Base-by-base conservation (phyloP, 2,797 vertebrate genomes). In the Dermochelys coriacea region DNA sequence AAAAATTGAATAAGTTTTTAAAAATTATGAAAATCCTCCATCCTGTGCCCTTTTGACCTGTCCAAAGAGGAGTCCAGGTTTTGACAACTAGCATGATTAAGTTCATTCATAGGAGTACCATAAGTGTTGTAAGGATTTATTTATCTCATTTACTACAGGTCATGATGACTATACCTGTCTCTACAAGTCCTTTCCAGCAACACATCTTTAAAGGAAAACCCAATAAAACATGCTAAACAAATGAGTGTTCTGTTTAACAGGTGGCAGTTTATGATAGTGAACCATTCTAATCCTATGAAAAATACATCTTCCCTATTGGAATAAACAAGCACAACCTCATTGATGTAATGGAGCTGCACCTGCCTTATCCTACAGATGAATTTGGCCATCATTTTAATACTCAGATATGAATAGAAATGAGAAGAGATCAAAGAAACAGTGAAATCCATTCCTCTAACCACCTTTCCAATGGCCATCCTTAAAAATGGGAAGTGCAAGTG, bases 191-290 rank as follows among this genome's bases (percentile, higher is more conserved):
- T 83, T 29, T 90, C 5, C 64, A 1, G 2, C 59, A 47, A 25
- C 8, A 6, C 16, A 4, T 3, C 57, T 86, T 57, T 74, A 31
- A 57, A 77, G 52, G 29, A 82, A n/a, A 85, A 51, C 45, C 2
- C 41, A 41, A 19, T 64, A 18, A 80, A 86, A 31, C 15, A 7
- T 1, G 2, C 18, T 52, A 75, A 52, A 31, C 2, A 6, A 61
- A 45, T 51, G 16, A 10, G 31, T 7, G 6, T 51, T 86, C 3
- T 52, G 4, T 81, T 57, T 25, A 8, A 12, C 37, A n/a, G 11
- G 0, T 1, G 3, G 18, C 34, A 51, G 51, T 85, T n/a, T 23
- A 75, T 52, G 37, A 55, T 80, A 10, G 3, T 37, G 23, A 80
- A 54, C 4, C 23, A 80, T 55, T 55, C 51, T 80, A 80, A 55